A percentile compares a stretch with the other conserved stretches of the same genome.
These are phyloP conservation scores for Taenaris catops DNA, from an alignment of 2,888 invertebrate genomes.

Conservation along the genomic window DNA sequence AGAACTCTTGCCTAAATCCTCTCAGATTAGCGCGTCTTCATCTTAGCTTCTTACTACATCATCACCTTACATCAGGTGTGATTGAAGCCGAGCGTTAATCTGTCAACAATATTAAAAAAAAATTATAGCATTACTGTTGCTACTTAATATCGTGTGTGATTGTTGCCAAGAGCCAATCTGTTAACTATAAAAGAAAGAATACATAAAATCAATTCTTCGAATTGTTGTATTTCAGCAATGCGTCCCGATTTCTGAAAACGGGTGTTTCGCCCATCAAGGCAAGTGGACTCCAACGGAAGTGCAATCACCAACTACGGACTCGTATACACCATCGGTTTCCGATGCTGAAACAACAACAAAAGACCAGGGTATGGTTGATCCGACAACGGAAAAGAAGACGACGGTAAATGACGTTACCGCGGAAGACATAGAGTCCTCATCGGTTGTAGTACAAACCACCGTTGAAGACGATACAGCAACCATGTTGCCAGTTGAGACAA, in stretches of 20 bases:
- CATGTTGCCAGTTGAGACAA: constrained; percentile 14
- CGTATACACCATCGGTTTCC: neutral
- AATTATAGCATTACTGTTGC: too few species aligned
- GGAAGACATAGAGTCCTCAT: constrained; percentile 19
- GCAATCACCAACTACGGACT: constrained; percentile 2
- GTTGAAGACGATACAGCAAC: constrained; percentile 11
- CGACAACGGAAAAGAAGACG: constrained; percentile 3
- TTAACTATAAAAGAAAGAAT: too few species aligned
- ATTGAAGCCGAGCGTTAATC: too few species aligned
- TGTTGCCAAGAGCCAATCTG: too few species aligned
- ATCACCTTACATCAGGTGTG: too few species aligned
- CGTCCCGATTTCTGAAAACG: constrained; percentile 1
- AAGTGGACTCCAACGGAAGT: constrained; percentile 14
- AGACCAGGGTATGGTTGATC: neutral
- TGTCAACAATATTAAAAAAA: too few species aligned
- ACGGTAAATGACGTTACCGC: neutral
- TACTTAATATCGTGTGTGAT: too few species aligned
- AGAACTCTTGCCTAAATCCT: too few species aligned
- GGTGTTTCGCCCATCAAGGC: constrained; percentile 9
- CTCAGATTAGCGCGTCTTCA: too few species aligned
- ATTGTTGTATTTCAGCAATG: too few species aligned
- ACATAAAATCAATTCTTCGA: too few species aligned
- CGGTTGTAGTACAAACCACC: constrained; percentile 16
- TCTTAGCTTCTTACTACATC: too few species aligned
- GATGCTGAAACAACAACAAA: constrained; percentile 7